Percentiles rank a stretch among this genome's conserved stretches.
Evolutionary conservation across 2,113 vertebrate genomes (phyloP).

Genomic region (Tachuris rubrigastra): DNA sequence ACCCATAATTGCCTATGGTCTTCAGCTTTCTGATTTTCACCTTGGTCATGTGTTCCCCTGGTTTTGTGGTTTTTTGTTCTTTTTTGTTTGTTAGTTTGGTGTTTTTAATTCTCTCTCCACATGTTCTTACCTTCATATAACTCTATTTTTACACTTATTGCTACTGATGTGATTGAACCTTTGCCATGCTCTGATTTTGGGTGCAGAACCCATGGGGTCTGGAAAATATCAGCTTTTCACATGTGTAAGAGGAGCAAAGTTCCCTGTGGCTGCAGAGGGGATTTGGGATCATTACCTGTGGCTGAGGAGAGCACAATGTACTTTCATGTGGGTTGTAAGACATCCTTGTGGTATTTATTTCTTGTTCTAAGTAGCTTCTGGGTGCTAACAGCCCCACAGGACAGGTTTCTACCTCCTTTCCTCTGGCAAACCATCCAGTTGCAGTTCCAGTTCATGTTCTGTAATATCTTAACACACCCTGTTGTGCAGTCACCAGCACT

Average conservation of each 20-base stretch:
- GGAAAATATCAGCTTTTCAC: background rate
- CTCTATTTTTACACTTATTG: background rate
- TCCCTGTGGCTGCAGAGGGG: background rate
- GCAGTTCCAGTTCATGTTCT: background rate
- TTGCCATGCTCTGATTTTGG: background rate
- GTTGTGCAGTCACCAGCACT: background rate
- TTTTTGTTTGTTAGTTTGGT: background rate
- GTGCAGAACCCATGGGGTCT: background rate
- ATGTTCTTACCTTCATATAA: background rate
- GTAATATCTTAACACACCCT: background rate
- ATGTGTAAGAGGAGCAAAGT: background rate
- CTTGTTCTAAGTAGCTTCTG: background rate
- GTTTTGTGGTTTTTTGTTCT: rapidly evolving
- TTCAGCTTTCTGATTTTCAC: background rate
- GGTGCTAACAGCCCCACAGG: background rate
- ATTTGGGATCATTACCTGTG: rapidly evolving
- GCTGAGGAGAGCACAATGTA: background rate
- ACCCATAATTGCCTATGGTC: background rate
- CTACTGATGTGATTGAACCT: background rate
- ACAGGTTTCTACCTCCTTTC: background rate
- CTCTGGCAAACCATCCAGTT: background rate
- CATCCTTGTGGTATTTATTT: background rate
- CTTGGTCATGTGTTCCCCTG: background rate
- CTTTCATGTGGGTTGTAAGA: background rate
- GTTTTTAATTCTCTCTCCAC: background rate